Evolutionary conservation across 2,797 vertebrate genomes (phyloP).

Genomic region (Mormyrops attenuatus): DNA sequence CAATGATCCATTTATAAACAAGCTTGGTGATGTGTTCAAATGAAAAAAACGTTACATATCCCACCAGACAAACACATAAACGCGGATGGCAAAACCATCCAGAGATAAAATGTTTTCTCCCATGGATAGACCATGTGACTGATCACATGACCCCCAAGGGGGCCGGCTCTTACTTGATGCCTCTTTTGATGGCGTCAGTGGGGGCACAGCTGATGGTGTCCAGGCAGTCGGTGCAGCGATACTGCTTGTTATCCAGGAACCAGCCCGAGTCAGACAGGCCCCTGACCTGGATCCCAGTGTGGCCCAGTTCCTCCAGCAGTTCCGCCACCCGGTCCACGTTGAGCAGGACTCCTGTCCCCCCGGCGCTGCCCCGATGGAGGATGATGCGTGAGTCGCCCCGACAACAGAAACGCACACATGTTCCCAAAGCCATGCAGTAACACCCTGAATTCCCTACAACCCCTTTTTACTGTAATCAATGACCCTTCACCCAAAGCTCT

Average conservation of each 20-base stretch:
- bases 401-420: not conserved
- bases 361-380: constrained; percentile 66
- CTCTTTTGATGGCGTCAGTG: constrained; percentile 72
- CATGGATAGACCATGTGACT: not conserved
- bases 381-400: not conserved
- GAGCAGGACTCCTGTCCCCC: constrained; percentile 89
- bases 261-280: constrained; percentile 92
- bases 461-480: not conserved
- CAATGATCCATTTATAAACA: not conserved
- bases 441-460: not conserved
- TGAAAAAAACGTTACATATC: not conserved
- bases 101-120: not conserved
- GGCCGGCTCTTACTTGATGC: constrained; percentile 62
- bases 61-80: not conserved
- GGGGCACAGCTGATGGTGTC: constrained; percentile 74
- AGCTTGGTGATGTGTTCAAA: not conserved
- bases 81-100: not conserved
- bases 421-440: not conserved
- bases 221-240: constrained; percentile 79
- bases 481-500: not conserved
- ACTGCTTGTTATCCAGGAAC: constrained; percentile 97
- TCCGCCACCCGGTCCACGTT: constrained; percentile 89
- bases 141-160: not conserved
- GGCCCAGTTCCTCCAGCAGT: constrained; percentile 79
- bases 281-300: constrained; percentile 82